Evolutionary conservation across 2,113 vertebrate species (phyloP).

Genomic region (Mobula birostris): DNA sequence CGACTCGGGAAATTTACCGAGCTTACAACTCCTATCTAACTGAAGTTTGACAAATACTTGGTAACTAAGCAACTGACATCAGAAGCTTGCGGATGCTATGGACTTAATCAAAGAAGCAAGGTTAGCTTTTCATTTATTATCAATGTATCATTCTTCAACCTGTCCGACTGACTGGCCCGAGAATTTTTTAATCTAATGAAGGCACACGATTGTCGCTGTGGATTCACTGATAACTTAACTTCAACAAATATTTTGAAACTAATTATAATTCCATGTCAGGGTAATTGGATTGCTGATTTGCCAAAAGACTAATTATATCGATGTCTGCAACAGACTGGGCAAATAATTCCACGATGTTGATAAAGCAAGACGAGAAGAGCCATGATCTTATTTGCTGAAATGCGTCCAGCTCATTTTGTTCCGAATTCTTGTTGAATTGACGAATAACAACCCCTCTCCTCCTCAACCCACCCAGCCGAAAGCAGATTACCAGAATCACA

Average conservation of each 20-base stretch:
- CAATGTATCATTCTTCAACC: background rate
- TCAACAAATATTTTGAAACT: slow-evolving; percentile 15
- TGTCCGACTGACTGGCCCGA: background rate
- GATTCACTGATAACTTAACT: background rate
- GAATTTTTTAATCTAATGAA: background rate
- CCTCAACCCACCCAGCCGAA: background rate
- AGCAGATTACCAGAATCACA: background rate
- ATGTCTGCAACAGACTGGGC: background rate
- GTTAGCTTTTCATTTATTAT: slow-evolving; percentile 24
- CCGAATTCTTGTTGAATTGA: background rate
- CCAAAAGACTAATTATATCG: slow-evolving; percentile 14
- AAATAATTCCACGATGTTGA: slow-evolving; percentile 21
- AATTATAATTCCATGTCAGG: slow-evolving; percentile 9
- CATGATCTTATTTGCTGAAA: slow-evolving; percentile 8
- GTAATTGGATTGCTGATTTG: background rate
- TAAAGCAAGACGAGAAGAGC: background rate
- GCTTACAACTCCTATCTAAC: background rate
- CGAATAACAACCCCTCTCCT: background rate
- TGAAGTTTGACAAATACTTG: slow-evolving; percentile 22
- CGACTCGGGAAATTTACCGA: background rate
- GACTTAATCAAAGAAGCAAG: slow-evolving; percentile 17
- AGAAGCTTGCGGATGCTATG: background rate
- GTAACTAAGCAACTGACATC: background rate
- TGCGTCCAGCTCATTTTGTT: background rate
- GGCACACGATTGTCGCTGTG: background rate